These are phyloP conservation scores for Metacarcinus magister DNA, from an alignment of 2,888 invertebrate species.

Conservation along the genomic window DNA sequence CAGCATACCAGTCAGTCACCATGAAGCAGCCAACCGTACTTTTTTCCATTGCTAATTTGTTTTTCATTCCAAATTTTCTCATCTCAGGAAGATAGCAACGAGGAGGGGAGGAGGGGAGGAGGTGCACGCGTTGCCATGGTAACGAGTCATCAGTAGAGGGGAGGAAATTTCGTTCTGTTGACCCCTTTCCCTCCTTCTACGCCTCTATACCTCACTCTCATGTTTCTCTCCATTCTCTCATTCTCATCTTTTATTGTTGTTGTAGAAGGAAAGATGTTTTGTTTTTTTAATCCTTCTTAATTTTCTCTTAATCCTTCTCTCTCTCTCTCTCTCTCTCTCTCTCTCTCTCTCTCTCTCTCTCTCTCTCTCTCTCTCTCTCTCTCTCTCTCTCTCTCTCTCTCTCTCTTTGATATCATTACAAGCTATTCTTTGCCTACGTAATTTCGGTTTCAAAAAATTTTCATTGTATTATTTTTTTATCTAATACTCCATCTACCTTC, in stretches of 20 bases:
- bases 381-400: background rate
- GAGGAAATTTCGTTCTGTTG: background rate
- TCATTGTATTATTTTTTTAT: no score
- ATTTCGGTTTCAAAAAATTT: no score
- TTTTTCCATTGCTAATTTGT: background rate
- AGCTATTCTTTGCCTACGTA: no score
- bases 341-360: background rate
- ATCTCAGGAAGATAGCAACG: background rate
- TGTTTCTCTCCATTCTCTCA: no score
- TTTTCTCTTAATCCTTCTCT: background rate
- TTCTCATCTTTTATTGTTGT: no score
- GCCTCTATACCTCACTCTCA: background rate
- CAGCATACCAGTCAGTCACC: background rate
- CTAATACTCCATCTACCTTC: background rate
- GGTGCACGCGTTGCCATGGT: conserved; percentile 1
- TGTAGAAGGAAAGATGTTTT: no score
- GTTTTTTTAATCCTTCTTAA: background rate
- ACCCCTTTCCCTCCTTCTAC: background rate
- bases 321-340: background rate
- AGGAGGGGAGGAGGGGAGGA: background rate
- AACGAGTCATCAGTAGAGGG: background rate
- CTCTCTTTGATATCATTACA: no score
- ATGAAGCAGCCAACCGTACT: background rate
- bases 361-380: background rate
- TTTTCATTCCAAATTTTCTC: background rate